These are phyloP conservation scores for Epistrophe grossulariae DNA, from an alignment of 2,888 invertebrate genomes.

Conservation along the genomic window DNA sequence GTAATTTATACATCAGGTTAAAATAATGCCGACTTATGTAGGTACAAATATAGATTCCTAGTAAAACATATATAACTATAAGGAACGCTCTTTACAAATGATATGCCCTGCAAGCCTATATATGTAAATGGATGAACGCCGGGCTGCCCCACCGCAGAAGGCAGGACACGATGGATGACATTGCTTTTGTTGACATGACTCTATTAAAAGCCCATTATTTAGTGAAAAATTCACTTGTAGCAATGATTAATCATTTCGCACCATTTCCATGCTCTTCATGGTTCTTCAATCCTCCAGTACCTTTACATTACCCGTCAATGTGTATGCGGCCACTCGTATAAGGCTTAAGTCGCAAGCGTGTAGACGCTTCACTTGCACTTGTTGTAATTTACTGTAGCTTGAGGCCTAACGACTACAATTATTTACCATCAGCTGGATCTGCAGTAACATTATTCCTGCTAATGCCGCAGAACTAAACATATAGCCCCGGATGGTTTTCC, in stretches of 20 bases:
- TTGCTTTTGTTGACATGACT: conserved; percentile 74
- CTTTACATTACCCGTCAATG: conserved; percentile 1
- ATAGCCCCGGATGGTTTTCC: conserved; percentile 71
- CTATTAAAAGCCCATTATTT: conserved; percentile 74
- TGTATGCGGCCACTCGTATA: not conserved
- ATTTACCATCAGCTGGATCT: conserved; percentile 69
- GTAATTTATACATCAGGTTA: conserved; percentile 60
- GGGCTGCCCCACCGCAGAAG: not conserved
- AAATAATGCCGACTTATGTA: conserved; percentile 29
- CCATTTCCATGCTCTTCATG: conserved; percentile 57
- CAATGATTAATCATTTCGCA: conserved; percentile 73
- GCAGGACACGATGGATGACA: conserved; percentile 57
- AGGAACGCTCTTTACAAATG: conserved; percentile 11
- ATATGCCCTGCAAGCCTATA: conserved; percentile 3
- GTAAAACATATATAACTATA: not conserved
- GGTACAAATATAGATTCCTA: not conserved
- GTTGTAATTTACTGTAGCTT: conserved; percentile 68
- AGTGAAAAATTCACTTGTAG: conserved; percentile 67
- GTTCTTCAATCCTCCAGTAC: not conserved
- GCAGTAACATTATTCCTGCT: conserved; percentile 68
- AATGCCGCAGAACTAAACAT: conserved; percentile 72
- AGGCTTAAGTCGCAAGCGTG: not conserved
- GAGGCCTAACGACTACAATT: conserved; percentile 74
- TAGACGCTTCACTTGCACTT: conserved; percentile 66
- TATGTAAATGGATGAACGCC: not conserved